Base-by-base conservation (phyloP, 1,140 invertebrate genomes). In the Drosophila mojavensis region DNA sequence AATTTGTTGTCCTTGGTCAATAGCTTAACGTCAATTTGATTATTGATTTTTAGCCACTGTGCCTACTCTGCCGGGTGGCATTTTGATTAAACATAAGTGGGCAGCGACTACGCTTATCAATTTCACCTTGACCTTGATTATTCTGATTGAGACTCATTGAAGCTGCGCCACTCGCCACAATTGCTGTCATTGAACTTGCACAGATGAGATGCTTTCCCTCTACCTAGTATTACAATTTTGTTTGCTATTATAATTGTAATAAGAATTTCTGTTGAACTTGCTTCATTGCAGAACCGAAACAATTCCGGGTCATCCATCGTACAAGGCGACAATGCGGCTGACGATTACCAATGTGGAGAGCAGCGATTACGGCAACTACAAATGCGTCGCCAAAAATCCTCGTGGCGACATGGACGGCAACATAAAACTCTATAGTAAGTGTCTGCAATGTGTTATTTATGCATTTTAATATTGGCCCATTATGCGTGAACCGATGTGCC, bases 361-460 rank as follows among this genome's bases (percentile, higher is more conserved):
- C 61, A 94, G 93, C 81, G 97, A 98, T 92, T 97, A 97, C 90
- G 97, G 97, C 11, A 96, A 95, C 55, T 98, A 98, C 93, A 98
- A 97, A 92, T 98, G 97, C 56, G 96, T 98, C 3, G 97, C 97
- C 43, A 98, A 98, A 93, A 98, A 98, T 94, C 97, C 97, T 26
- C 94, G 97, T 59, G 97, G 97, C 68, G 97, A 98, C 92, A 98
- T 97, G 5, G 97, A 98, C 91, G 97, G 97, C 48, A 96, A 95
- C 45, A 98, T 98, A 88, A 94, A 96, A 82, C 93, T 98, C 51
- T 98, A 98, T 92, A 96, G 97, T 98, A 94, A 97, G 97, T 96
- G 89, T 36, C 17, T 41, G 24, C 53, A 75, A 65, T 58, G 33
- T 69, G 60, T 78, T 81, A 85, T 78, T 81, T 81, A 81, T 83